A percentile compares a stretch with the other conserved stretches of the same genome.
Evolutionary conservation across 2,113 vertebrate species (phyloP).

Genomic region (Oreochromis tanganicae): DNA sequence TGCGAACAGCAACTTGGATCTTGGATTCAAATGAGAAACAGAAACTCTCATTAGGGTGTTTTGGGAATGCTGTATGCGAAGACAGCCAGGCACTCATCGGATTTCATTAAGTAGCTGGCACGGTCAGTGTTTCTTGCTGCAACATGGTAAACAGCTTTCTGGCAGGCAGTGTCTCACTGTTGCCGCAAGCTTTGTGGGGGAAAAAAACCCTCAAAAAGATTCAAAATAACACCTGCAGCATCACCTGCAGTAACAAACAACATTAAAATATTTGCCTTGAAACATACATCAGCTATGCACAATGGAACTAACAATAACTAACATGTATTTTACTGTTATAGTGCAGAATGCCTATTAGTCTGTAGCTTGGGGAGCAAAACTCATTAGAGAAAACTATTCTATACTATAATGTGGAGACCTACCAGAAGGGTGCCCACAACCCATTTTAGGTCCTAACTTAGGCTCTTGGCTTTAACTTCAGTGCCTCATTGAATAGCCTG

Average conservation of each 20-base stretch:
- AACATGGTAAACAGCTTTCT: slow-evolving; percentile 64
- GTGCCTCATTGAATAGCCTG: slow-evolving; percentile 6
- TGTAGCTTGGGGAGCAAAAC: slow-evolving; percentile 1
- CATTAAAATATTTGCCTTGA: not conserved
- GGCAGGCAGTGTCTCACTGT: slow-evolving; percentile 28
- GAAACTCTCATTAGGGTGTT: slow-evolving; percentile 65
- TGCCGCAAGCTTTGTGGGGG: slow-evolving; percentile 6
- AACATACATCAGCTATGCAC: not conserved
- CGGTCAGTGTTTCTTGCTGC: slow-evolving; percentile 39
- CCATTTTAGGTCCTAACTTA: slow-evolving; percentile 18
- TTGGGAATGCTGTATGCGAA: slow-evolving; percentile 54
- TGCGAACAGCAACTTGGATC: slow-evolving; percentile 54
- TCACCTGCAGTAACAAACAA: not conserved
- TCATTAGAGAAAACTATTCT: slow-evolving; percentile 27
- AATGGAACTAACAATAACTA: not conserved
- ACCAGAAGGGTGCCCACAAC: slow-evolving; percentile 13
- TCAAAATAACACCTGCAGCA: slow-evolving; percentile 18
- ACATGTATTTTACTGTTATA: not conserved
- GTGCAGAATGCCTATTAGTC: not conserved
- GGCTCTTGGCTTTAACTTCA: slow-evolving; percentile 20
- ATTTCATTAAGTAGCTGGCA: slow-evolving; percentile 68
- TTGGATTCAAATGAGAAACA: slow-evolving; percentile 65
- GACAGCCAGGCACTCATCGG: slow-evolving; percentile 65
- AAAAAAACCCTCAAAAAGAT: not conserved
- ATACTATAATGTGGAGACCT: not conserved